These are phyloP conservation scores for Ceyx cyanopectus DNA, from an alignment of 2,113 vertebrate genomes.

Conservation along the genomic window DNA sequence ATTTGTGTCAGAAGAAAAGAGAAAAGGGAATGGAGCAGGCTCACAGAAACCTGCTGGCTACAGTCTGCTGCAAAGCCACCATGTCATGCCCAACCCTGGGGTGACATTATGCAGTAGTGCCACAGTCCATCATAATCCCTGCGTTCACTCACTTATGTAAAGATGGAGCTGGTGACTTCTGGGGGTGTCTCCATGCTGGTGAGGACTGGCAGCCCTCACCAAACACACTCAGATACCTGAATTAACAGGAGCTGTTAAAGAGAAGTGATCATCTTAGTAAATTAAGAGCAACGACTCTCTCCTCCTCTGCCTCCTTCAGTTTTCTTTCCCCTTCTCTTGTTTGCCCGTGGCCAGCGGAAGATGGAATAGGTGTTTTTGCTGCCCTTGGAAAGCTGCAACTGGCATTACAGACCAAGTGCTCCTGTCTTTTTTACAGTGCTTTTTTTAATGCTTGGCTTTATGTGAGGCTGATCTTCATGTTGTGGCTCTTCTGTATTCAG, in stretches of 20 bases:
- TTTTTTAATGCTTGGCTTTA: conserved; percentile 14
- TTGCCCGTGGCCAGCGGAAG: conserved; percentile 13
- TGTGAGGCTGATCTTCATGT: not conserved
- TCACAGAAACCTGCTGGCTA: not conserved
- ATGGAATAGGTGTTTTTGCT: not conserved
- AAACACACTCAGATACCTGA: not conserved
- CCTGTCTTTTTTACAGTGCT: not conserved
- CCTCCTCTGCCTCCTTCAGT: not conserved
- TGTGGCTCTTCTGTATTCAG: not conserved
- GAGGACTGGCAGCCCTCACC: not conserved
- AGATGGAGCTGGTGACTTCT: not conserved
- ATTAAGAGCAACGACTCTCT: not conserved
- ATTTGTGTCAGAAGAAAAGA: not conserved
- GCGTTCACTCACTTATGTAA: not conserved
- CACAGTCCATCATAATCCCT: not conserved
- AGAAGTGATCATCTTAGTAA: not conserved
- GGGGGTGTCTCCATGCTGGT: not conserved
- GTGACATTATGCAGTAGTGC: not conserved
- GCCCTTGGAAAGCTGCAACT: not conserved
- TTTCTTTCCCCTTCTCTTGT: not conserved
- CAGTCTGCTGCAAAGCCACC: not conserved
- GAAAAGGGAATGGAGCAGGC: not conserved
- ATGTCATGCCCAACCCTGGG: fast-evolving
- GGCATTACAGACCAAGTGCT: not conserved
- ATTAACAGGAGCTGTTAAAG: not conserved